A percentile compares a stretch with the other conserved stretches of the same genome.
Evolutionary conservation across 2,113 vertebrate species (phyloP).

Genomic region (Sorex fumeus): DNA sequence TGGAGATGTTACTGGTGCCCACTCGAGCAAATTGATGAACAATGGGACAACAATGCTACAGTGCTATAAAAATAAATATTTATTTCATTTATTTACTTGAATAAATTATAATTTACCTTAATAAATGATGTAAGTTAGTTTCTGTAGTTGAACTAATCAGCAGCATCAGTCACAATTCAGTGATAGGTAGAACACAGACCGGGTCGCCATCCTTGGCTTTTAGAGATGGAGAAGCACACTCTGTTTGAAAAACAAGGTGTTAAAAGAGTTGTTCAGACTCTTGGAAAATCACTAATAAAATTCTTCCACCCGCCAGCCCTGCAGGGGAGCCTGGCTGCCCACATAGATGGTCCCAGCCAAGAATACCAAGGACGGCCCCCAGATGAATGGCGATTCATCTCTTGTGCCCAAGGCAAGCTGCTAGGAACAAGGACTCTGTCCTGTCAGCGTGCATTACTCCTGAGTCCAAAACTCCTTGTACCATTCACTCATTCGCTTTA

Average conservation of each 20-base stretch:
- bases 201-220: not conserved
- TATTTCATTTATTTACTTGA: no score
- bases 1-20: no score
- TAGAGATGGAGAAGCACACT: not conserved
- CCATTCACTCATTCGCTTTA: not conserved
- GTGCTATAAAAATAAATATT: no score
- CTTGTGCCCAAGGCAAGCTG: constrained; percentile 15
- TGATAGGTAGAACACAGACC: not conserved
- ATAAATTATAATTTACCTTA: constrained; percentile 12
- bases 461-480: not conserved
- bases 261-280: not conserved
- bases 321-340: not conserved
- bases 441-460: not conserved
- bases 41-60: no score
- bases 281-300: not conserved
- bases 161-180: not conserved
- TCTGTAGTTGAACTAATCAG: constrained; percentile 34
- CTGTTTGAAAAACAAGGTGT: constrained; percentile 18
- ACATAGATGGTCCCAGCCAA: not conserved
- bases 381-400: not conserved
- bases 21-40: no score
- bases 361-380: not conserved
- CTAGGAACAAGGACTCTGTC: constrained; percentile 19
- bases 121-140: constrained; percentile 40
- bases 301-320: not conserved